These are phyloP conservation scores for Papilio aristodemus DNA, from an alignment of 1,140 invertebrate species.

Conservation along the genomic window DNA sequence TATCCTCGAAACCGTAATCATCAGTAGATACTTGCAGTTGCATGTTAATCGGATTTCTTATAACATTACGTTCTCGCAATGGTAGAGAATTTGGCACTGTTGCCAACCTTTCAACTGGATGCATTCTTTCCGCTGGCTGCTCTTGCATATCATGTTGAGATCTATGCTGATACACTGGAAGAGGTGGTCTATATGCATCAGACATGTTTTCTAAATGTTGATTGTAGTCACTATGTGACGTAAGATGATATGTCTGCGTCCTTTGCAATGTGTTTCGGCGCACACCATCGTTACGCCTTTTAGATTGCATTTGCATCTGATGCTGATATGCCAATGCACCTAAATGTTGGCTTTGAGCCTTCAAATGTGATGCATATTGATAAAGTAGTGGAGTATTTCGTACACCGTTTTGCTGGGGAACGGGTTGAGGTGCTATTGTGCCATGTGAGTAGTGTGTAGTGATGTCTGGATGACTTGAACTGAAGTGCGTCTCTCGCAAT, in stretches of 20 bases:
- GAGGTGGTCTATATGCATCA: constrained; percentile 55
- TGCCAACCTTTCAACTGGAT: constrained; percentile 58
- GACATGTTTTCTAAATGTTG: constrained; percentile 72
- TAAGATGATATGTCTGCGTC: constrained; percentile 77
- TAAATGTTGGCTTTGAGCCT: constrained; percentile 74
- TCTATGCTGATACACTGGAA: constrained; percentile 60
- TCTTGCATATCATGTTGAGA: constrained; percentile 73
- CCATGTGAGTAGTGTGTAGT: constrained; percentile 68
- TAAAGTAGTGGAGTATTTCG: constrained; percentile 69
- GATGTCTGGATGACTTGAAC: constrained; percentile 78
- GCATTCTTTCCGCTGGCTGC: constrained; percentile 52
- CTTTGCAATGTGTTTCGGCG: constrained; percentile 71
- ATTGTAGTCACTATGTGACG: constrained; percentile 76
- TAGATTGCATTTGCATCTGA: constrained; percentile 54
- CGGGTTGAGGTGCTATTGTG: constrained; percentile 49
- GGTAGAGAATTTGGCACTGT: constrained; percentile 67
- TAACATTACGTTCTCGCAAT: constrained; percentile 63
- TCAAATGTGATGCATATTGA: constrained; percentile 77
- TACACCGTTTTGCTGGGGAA: constrained; percentile 54
- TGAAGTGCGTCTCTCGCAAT: constrained; percentile 76
- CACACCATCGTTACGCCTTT: constrained; percentile 59
- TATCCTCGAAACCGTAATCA: constrained; percentile 63
- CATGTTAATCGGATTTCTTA: constrained; percentile 64
- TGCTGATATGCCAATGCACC: constrained; percentile 65
- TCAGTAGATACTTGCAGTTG: constrained; percentile 72